Evolutionary conservation across 1,140 invertebrate genomes (phyloP).

Genomic region (Tetranychus urticae): DNA sequence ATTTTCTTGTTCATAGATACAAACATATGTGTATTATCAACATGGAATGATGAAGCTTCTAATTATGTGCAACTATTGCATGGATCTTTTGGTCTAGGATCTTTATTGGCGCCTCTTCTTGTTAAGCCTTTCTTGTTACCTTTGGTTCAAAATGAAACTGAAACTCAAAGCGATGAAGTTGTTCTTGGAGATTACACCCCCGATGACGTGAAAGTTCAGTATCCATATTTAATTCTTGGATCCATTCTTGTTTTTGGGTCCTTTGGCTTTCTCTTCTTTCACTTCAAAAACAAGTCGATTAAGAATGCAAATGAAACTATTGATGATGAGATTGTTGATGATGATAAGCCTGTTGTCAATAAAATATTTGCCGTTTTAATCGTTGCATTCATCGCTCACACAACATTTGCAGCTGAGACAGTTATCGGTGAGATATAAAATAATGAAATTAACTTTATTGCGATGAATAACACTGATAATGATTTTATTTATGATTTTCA

Average conservation of each 20-base stretch:
- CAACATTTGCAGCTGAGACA: no score
- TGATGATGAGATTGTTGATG: no score
- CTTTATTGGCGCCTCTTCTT: no score
- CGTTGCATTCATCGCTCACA: no score
- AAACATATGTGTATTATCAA: no score
- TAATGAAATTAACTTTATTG: not conserved
- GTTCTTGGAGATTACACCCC: not conserved
- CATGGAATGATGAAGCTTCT: no score
- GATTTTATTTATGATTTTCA: not conserved
- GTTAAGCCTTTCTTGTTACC: no score
- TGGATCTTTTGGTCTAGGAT: slow-evolving; percentile 1
- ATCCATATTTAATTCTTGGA: not conserved
- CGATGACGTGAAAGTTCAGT: not conserved
- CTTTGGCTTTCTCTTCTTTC: not conserved
- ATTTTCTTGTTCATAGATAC: not conserved
- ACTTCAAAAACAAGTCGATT: not conserved
- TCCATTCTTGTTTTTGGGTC: not conserved
- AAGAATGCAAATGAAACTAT: not conserved
- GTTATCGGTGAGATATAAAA: no score
- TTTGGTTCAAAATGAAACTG: not conserved
- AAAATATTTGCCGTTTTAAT: not conserved
- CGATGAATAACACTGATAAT: not conserved
- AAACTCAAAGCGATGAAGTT: no score
- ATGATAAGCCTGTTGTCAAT: not conserved
- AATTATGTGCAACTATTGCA: slow-evolving; percentile 11